These are phyloP conservation scores for Helarctos malayanus DNA, from an alignment of 2,797 vertebrate species.

Conservation along the genomic window DNA sequence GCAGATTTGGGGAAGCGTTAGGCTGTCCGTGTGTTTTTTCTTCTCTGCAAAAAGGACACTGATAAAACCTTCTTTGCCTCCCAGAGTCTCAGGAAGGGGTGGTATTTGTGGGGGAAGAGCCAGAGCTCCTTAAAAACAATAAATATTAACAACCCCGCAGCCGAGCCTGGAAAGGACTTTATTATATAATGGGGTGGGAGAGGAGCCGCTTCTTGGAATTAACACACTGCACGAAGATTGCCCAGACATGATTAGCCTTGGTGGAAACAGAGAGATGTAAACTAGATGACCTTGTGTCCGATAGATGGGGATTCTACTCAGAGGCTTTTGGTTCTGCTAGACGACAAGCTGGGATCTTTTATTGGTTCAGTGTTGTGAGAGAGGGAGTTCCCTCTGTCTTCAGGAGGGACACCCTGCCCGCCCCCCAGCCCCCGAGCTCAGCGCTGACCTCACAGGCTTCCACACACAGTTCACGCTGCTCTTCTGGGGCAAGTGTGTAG, in stretches of 20 bases:
- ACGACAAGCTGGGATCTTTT: neutral
- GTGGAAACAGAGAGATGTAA: neutral
- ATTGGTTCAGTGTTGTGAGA: neutral
- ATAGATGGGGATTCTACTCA: neutral
- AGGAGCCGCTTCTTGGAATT: neutral
- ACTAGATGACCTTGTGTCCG: neutral
- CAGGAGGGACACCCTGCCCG: too few relatives aligned
- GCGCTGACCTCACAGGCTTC: neutral
- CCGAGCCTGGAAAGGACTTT: neutral
- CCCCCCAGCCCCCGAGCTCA: neutral
- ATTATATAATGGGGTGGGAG: neutral
- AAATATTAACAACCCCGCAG: neutral
- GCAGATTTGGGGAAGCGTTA: neutral
- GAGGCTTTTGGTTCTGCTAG: neutral
- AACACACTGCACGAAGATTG: accelerated
- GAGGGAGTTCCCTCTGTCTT: neutral
- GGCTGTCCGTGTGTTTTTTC: neutral
- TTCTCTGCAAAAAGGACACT: neutral
- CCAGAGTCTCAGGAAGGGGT: neutral
- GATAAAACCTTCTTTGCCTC: neutral
- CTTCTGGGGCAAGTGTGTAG: neutral
- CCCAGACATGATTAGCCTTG: neutral
- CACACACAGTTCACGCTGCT: neutral
- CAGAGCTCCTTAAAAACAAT: neutral
- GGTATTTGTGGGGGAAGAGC: neutral